Conservation (phyloP, 2,113 vertebrate species). For the Urocitellus parryii region DNA sequence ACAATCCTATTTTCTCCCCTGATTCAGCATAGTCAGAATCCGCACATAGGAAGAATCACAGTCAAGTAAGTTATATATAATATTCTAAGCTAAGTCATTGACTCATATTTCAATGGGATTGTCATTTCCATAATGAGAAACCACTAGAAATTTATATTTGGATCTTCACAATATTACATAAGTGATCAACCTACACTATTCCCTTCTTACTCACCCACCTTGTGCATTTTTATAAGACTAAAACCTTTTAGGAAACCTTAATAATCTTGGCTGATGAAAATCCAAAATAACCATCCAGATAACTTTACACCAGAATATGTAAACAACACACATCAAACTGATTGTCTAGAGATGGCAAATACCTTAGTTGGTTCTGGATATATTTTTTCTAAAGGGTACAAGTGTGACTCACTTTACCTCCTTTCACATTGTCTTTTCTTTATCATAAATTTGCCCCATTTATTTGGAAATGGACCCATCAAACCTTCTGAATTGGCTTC, state of each 20-base stretch:
- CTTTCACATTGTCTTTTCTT: neutral
- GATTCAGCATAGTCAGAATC: neutral
- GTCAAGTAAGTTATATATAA: neutral
- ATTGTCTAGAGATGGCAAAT: neutral
- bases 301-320: conserved; percentile 17
- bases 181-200: conserved; percentile 34
- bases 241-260: conserved; percentile 47
- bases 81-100: neutral
- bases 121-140: conserved; percentile 46
- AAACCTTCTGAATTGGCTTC: neutral
- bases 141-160: conserved; percentile 63
- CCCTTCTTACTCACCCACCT: neutral
- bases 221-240: conserved; percentile 43
- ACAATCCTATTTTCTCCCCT: neutral
- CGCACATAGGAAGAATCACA: neutral
- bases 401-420: neutral
- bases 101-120: conserved; percentile 43
- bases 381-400: neutral
- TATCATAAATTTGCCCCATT: neutral
- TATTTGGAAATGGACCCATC: neutral
- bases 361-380: neutral
- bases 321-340: conserved; percentile 27
- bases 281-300: conserved; percentile 28
- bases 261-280: neutral
- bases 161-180: conserved; percentile 37